Conservation (phyloP, 1,140 invertebrate genomes). For the Orchesella cincta region DNA sequence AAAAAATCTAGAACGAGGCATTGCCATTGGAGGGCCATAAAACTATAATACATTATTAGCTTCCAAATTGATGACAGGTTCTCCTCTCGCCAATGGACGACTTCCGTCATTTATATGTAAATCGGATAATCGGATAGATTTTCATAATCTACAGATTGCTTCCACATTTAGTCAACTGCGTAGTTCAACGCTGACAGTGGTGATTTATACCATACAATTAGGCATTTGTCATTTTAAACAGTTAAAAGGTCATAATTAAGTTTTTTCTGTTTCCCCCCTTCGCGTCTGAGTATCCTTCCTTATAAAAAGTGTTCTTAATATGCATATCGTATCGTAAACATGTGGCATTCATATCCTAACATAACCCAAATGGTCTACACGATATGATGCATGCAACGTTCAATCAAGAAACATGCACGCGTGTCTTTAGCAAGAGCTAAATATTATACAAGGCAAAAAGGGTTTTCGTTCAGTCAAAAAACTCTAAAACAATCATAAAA, state of each 20-base stretch:
- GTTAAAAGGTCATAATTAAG: constrained; percentile 29
- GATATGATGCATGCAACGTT: too few species aligned
- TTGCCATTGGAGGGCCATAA: not conserved
- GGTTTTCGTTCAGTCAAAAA: too few species aligned
- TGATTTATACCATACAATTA: not conserved
- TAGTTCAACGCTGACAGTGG: not conserved
- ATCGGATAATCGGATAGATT: constrained; percentile 12
- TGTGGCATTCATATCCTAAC: too few species aligned
- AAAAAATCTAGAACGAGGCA: not conserved
- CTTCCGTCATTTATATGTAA: constrained; percentile 25
- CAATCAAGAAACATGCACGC: too few species aligned
- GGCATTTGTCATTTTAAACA: constrained; percentile 26
- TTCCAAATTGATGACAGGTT: constrained; percentile 22
- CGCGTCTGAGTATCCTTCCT: too few species aligned
- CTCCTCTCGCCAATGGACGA: not conserved
- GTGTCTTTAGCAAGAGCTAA: too few species aligned
- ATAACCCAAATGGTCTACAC: too few species aligned
- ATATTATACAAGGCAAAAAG: too few species aligned
- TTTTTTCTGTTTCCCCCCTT: not conserved
- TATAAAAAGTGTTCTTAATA: too few species aligned
- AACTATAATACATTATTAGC: not conserved
- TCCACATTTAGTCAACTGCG: not conserved
- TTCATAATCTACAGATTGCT: constrained; percentile 17
- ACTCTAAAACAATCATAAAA: too few species aligned
- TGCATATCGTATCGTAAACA: too few species aligned